These are phyloP conservation scores for Muntiacus reevesi DNA, from an alignment of 2,113 vertebrate species.

Conservation along the genomic window DNA sequence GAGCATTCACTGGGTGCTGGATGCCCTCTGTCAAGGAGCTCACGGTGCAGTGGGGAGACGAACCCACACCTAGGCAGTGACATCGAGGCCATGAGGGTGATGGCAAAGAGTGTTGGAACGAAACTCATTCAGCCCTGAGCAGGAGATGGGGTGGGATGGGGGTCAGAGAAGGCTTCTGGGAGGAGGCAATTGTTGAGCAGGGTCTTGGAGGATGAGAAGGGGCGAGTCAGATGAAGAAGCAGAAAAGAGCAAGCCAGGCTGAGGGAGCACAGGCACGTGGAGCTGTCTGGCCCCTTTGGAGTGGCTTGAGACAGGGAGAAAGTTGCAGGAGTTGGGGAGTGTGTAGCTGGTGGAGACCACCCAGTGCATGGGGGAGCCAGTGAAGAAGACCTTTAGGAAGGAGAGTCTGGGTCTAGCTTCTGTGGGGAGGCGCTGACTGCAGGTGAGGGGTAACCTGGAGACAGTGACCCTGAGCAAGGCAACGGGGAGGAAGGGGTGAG, in stretches of 20 bases:
- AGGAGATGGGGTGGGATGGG: background rate
- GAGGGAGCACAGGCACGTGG: background rate
- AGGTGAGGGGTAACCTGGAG: background rate
- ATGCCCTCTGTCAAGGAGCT: accelerated
- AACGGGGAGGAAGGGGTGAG: background rate
- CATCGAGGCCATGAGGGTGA: accelerated
- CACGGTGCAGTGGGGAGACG: background rate
- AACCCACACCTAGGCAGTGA: background rate
- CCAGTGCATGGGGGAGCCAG: background rate
- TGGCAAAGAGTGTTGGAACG: background rate
- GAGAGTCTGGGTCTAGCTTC: background rate
- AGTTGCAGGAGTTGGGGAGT: background rate
- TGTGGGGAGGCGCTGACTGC: background rate
- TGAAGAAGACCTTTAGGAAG: background rate
- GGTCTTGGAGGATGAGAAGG: background rate
- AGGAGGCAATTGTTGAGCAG: background rate
- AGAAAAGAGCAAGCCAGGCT: background rate
- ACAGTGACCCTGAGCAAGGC: background rate
- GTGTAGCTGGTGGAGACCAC: background rate
- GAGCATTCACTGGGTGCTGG: background rate
- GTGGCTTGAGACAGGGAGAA: background rate
- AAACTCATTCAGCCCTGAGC: background rate
- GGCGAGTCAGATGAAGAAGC: background rate
- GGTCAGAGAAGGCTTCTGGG: background rate
- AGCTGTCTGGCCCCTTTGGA: no score